Evolutionary conservation across 2,888 invertebrate species (phyloP), one percentile per base, ranked within the genome.

Genomic region (Yponomeuta cagnagella): DNA sequence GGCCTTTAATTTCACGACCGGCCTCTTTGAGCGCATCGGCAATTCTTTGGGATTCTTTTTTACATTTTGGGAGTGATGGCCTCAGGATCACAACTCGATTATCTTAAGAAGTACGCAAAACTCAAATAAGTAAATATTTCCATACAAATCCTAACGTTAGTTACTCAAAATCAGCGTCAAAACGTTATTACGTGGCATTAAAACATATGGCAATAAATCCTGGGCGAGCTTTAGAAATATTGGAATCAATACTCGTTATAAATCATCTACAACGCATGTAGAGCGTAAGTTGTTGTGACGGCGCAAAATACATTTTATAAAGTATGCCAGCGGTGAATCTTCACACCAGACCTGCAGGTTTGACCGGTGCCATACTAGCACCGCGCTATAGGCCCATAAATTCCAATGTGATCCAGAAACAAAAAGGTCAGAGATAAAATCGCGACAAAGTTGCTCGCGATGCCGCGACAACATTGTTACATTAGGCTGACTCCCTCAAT

Each of bases 401-500:
- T 65, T 30, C 65, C n/a, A 10, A 1, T 30, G 33, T 65, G 9
- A 65, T 31, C 8, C 30, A 1, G 33, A 30, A 33, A 65, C 65
- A 65, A 68, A 68, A 15, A 68, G 15, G 10, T 68, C 48, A 23
- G 43, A 68, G 68, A 58, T 58, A 58, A 58, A 58, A 68, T 48
- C n/a, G 48, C 68, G 23, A 68, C 68, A 68, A 68, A 48, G 68
- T 68, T 68, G 68, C 68, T 15, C n/a, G 10, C 33, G 30, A 33
- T 15, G 52, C 15, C 48, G 43, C 33, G 33, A 68, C 68, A 72
- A 64, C 69, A 71, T 70, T 72, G 70, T 71, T 70, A 64, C 37
- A 68, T 66, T 23, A 64, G 58, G 68, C 70, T 52, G 66, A 70
- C 70, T 65, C 10, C 37, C 37, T 48, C 71, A 70, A 76, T 76